Evolutionary conservation across 2,888 invertebrate genomes (phyloP).

Genomic region (Spicauda simplicius): DNA sequence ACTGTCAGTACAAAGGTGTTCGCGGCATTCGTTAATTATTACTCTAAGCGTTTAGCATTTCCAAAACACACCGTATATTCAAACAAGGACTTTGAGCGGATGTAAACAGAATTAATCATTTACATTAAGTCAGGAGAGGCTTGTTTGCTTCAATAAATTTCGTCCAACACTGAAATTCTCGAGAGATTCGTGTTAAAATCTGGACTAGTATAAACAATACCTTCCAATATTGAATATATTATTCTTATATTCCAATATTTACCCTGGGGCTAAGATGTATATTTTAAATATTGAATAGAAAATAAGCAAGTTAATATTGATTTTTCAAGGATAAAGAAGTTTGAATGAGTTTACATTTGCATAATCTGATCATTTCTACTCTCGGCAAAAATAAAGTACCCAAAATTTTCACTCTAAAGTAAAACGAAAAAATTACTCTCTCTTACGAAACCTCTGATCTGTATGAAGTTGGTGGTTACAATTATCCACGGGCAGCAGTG

Average conservation of each 20-base stretch:
- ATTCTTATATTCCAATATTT: no score
- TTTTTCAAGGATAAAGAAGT: background rate
- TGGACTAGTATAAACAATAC: no score
- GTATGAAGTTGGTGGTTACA: no score
- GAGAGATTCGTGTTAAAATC: background rate
- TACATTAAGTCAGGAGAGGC: slow-evolving; percentile 2
- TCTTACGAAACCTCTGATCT: no score
- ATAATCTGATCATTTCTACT: background rate
- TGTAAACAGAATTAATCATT: slow-evolving; percentile 21
- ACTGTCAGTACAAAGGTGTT: no score
- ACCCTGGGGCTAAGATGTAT: background rate
- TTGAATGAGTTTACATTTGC: background rate
- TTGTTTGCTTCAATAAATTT: slow-evolving; percentile 9
- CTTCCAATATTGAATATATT: no score
- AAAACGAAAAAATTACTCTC: background rate
- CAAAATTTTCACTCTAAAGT: background rate
- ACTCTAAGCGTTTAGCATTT: slow-evolving; percentile 12
- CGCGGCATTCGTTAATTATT: no score
- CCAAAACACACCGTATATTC: slow-evolving; percentile 6
- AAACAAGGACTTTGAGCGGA: background rate
- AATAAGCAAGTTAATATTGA: background rate
- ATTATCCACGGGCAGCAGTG: no score
- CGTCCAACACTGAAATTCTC: background rate
- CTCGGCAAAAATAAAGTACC: background rate
- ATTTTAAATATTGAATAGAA: background rate